phyloP scores from a whole-genome alignment of 2,888 invertebrate species.

The Sphaerophoria taeniata region DNA sequence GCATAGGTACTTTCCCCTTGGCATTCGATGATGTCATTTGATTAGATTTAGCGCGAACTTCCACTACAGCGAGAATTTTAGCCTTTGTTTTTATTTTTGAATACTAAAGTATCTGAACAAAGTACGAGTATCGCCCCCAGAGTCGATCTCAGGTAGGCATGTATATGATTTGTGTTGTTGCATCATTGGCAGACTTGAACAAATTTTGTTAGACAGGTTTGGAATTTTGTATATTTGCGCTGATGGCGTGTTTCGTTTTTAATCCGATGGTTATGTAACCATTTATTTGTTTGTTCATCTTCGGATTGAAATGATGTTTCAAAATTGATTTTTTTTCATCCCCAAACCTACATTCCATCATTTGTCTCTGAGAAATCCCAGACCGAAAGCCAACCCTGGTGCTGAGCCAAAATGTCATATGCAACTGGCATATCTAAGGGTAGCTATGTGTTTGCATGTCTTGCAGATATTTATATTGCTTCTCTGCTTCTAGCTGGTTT shows the following conservation, averaged over 20 bases:
- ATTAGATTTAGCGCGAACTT: constrained; percentile 44
- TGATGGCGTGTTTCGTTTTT: constrained; percentile 47
- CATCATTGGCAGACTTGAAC: constrained; percentile 49
- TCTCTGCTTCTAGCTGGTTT: constrained; percentile 32
- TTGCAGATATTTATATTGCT: constrained; percentile 58
- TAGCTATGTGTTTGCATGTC: constrained; percentile 43
- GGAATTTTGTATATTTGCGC: constrained; percentile 24
- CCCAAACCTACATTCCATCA: constrained; percentile 14
- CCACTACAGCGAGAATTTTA: constrained; percentile 30
- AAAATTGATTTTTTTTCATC: constrained; percentile 62
- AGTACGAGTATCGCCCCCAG: background rate
- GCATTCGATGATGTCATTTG: constrained; percentile 73
- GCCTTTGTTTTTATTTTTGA: constrained; percentile 63
- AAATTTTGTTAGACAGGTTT: constrained; percentile 56
- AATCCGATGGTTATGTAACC: constrained; percentile 53
- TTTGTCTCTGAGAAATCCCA: background rate
- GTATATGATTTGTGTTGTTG: constrained; percentile 39
- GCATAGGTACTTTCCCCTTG: constrained; percentile 58
- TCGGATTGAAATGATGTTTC: constrained; percentile 23
- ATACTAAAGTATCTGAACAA: constrained; percentile 29
- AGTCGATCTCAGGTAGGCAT: background rate
- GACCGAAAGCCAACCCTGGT: constrained; percentile 7
- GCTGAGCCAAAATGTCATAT: constrained; percentile 55
- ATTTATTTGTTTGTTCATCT: background rate
- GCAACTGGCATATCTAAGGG: constrained; percentile 38